Conservation (phyloP, 2,888 invertebrate species). For the Zaprionus lineosus region DNA sequence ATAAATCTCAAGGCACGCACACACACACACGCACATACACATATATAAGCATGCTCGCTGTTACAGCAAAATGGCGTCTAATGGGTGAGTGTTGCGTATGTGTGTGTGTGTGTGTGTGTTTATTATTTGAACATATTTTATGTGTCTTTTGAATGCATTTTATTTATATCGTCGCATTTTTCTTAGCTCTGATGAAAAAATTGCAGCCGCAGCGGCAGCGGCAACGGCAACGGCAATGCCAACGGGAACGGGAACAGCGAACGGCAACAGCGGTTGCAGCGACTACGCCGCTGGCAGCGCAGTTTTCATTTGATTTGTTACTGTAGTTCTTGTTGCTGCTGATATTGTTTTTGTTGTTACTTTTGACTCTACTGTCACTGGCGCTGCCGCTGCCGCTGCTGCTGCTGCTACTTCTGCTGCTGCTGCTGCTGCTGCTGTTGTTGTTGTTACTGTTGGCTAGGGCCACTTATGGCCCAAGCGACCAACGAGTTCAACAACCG, state of each 20-base stretch:
- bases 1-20: constrained; percentile 39
- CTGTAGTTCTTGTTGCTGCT: constrained; percentile 29
- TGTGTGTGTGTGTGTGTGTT: constrained; percentile 17
- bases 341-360: constrained; percentile 5
- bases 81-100: constrained; percentile 4
- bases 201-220: constrained; percentile 37
- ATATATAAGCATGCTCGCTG: no score
- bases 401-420: constrained; percentile 16
- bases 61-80: constrained; percentile 36
- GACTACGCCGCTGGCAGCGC: constrained; percentile 34
- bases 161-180: constrained; percentile 72
- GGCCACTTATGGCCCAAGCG: constrained; percentile 70
- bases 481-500: constrained; percentile 72
- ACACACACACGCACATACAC: constrained; percentile 9
- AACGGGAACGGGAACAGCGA: constrained; percentile 44
- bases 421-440: not conserved
- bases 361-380: not conserved
- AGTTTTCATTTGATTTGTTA: constrained; percentile 72
- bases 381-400: constrained; percentile 37
- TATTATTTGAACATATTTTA: constrained; percentile 57
- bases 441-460: constrained; percentile 43
- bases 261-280: not conserved
- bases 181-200: constrained; percentile 60
- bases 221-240: not conserved
- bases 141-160: constrained; percentile 64